Conservation (phyloP, 1,140 invertebrate genomes). For the Habropoda laboriosa region DNA sequence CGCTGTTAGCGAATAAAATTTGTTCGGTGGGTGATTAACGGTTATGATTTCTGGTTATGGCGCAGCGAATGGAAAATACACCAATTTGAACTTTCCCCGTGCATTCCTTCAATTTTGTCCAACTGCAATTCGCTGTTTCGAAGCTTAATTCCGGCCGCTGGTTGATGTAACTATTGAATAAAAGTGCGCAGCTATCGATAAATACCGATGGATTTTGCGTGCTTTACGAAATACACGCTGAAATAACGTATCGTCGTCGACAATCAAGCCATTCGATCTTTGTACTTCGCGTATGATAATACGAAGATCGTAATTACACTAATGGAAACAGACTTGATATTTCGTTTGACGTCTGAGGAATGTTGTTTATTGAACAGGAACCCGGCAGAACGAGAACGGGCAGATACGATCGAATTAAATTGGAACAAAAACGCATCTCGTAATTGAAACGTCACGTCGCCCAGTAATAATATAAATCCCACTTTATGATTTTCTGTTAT, state of each 20-base stretch:
- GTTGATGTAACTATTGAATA: neutral
- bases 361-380: neutral
- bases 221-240: neutral
- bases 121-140: neutral
- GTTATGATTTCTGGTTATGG: too few relatives aligned
- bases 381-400: neutral
- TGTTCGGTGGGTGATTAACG: too few relatives aligned
- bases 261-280: neutral
- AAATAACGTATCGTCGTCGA: neutral
- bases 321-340: neutral
- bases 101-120: neutral
- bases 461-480: conserved; percentile 39
- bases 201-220: too few relatives aligned
- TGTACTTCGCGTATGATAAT: neutral
- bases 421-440: conserved; percentile 16
- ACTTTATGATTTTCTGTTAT: neutral
- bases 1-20: too few relatives aligned
- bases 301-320: neutral
- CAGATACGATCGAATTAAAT: conserved; percentile 14
- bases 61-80: neutral
- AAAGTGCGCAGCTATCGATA: neutral
- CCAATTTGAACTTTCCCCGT: neutral
- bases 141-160: neutral
- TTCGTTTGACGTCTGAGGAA: conserved; percentile 15
- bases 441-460: conserved; percentile 22